These are phyloP conservation scores for Pipistrellus pygmaeus DNA, from an alignment of 2,797 vertebrate genomes.

Conservation along the genomic window DNA sequence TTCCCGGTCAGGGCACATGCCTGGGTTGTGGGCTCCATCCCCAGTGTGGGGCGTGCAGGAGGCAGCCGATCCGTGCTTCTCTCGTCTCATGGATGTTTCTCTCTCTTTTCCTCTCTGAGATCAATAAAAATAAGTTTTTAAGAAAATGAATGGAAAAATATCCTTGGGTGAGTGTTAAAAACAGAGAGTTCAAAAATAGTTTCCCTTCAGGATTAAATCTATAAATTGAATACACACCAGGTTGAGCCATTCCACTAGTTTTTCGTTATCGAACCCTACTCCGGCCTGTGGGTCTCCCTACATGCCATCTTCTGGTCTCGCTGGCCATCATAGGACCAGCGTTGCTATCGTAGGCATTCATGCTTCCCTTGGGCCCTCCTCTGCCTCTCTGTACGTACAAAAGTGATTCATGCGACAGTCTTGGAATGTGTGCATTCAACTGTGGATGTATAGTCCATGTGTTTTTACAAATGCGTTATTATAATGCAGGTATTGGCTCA, in stretches of 20 bases:
- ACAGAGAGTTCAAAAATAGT: background rate
- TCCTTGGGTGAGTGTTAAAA: too few species aligned
- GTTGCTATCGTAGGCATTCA: background rate
- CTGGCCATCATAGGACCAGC: background rate
- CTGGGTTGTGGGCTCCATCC: too few species aligned
- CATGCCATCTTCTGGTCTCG: background rate
- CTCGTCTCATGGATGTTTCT: too few species aligned
- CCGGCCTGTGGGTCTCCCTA: background rate
- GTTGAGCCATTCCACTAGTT: background rate
- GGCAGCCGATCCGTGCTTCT: too few species aligned
- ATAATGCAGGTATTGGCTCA: background rate
- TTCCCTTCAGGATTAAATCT: slow-evolving; percentile 40
- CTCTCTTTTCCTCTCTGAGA: too few species aligned
- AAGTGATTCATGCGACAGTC: background rate
- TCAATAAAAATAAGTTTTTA: too few species aligned
- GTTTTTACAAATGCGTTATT: slow-evolving; percentile 22
- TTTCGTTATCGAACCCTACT: background rate
- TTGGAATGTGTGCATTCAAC: background rate
- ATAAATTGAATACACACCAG: background rate
- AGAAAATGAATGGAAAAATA: too few species aligned
- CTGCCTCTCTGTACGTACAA: background rate
- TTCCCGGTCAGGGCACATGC: too few species aligned
- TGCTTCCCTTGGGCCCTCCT: background rate
- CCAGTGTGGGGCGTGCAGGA: too few species aligned
- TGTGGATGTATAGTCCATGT: background rate